Evolutionary conservation across 2,797 vertebrate species (phyloP).

Genomic region (Rhinella marina): DNA sequence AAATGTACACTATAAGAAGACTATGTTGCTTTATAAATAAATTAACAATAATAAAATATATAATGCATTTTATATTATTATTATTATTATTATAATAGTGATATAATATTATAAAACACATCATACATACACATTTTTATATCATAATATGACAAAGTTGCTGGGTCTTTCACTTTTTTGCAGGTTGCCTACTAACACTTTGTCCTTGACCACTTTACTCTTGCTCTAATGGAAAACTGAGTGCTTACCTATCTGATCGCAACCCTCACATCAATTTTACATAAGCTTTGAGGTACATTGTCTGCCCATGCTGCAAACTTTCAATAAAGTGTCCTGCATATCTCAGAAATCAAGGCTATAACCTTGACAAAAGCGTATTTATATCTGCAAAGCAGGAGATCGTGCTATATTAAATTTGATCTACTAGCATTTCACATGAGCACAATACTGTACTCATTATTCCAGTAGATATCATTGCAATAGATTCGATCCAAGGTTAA

Average conservation of each 20-base stretch:
- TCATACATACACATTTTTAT: too few species aligned
- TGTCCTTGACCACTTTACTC: not conserved
- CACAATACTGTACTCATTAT: slow-evolving; percentile 1
- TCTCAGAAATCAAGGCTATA: not conserved
- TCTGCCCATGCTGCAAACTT: not conserved
- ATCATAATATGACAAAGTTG: not conserved
- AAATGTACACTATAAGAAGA: too few species aligned
- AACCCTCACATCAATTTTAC: not conserved
- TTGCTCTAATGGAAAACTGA: not conserved
- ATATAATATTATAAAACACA: too few species aligned
- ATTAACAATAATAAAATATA: too few species aligned
- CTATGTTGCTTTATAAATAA: too few species aligned
- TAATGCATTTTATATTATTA: too few species aligned
- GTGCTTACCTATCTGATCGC: not conserved
- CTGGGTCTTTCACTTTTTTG: not conserved
- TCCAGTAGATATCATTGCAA: not conserved
- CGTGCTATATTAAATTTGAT: not conserved
- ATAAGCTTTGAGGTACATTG: not conserved
- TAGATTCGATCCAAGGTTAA: not conserved
- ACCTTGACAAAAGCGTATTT: not conserved
- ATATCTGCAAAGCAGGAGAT: not conserved
- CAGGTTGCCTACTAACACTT: not conserved
- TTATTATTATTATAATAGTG: too few species aligned
- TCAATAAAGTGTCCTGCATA: not conserved
- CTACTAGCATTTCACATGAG: not conserved